Evolutionary conservation across 2,888 invertebrate genomes (phyloP).

Genomic region (Heliothis peltigera): DNA sequence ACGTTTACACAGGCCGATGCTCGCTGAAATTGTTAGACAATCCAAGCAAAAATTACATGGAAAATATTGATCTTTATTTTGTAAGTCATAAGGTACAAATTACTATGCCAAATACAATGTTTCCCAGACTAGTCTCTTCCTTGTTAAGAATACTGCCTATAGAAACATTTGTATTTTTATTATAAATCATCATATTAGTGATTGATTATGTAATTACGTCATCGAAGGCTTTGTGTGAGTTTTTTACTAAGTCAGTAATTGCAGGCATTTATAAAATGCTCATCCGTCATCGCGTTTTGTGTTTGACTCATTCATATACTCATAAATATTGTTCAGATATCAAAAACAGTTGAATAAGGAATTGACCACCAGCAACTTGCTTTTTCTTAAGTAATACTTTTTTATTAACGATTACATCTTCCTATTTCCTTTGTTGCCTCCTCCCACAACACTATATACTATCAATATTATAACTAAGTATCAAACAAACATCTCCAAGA

Average conservation of each 20-base stretch:
- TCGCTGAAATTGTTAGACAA: constrained; percentile 51
- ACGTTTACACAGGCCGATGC: constrained; percentile 64
- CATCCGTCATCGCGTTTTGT: constrained; percentile 42
- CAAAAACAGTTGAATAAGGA: constrained; percentile 14
- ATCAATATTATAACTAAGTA: too few species aligned
- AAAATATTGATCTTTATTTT: constrained; percentile 39
- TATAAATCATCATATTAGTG: constrained; percentile 45
- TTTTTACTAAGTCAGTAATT: constrained; percentile 52
- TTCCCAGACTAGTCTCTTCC: constrained; percentile 28
- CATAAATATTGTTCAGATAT: constrained; percentile 22
- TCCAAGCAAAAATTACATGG: constrained; percentile 10
- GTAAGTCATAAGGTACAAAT: constrained; percentile 21
- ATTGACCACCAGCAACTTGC: background rate
- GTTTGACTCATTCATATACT: constrained; percentile 27
- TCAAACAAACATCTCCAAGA: background rate
- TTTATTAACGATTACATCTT: too few species aligned
- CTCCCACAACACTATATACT: too few species aligned
- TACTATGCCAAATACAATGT: constrained; percentile 6
- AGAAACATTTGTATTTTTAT: constrained; percentile 33
- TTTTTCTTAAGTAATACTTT: background rate
- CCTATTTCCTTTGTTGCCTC: too few species aligned
- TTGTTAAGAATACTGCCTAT: constrained; percentile 33
- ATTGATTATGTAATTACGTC: constrained; percentile 51
- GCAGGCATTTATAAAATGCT: constrained; percentile 42
- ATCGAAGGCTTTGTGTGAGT: constrained; percentile 38